Base-by-base conservation (phyloP, 2,888 invertebrate species). In the Acleris sparsana region DNA sequence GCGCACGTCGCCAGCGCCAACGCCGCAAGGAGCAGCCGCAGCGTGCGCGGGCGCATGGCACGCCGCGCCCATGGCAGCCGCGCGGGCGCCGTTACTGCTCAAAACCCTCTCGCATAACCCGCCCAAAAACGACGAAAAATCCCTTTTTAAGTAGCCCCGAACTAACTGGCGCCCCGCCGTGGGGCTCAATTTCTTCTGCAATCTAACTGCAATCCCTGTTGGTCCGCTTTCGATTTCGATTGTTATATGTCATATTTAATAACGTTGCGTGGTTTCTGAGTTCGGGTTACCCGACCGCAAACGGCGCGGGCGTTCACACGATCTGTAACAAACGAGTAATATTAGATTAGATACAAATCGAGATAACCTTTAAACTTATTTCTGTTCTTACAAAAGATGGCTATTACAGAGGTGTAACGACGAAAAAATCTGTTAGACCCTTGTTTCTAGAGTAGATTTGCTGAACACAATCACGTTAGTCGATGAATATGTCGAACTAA, bases 41-140 rank as follows among this genome's bases (percentile, higher is more conserved):
- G 87, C 88, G 89, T 84, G 88, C 89, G 89, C 89, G 84, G 84
- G 78, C 85, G 86, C 91, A 91, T 88, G 87, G 85, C 89, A 89
- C 92, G 91, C 92, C 91, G 90, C 92, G 91, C 89, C 91, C 91
- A 89, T 89, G 86, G 89, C 89, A 86, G 86, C 86, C 89, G 88
- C 87, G 84, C 86, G 86, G 87, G 80, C 88, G 90, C 91, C 92
- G 92, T 92, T 89, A 90, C 90, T 88, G 89, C 89, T 82, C 88
- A 79, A 77, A 82, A 77, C 82, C 77, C 76, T 74, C 73, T 70
- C 80, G 77, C 89, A 87, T 85, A 72, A 82, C 87, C 80, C 84
- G 78, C 83, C 73, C 46, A 53, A 49, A 18, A n/a, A 46, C 52
- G 9, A 49, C 76, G 69, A 61, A 25, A 69, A 74, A 49, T 68